Evolutionary conservation across 2,888 invertebrate species (phyloP).

Genomic region (Drosophila nr. perissopoda): DNA sequence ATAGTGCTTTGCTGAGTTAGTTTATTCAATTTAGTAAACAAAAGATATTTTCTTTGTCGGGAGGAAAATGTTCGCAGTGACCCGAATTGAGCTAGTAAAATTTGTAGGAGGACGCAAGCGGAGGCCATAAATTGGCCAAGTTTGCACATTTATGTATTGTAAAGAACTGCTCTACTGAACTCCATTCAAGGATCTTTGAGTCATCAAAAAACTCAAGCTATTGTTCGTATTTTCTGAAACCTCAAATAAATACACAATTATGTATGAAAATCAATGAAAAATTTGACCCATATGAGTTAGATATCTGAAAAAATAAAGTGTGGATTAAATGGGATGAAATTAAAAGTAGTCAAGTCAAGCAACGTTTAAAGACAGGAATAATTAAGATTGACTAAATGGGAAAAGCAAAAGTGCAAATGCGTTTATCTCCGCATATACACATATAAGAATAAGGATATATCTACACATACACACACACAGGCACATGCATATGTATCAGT

Average conservation of each 20-base stretch:
- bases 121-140: too few relatives aligned
- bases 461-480: background rate
- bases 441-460: background rate
- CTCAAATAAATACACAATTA: background rate
- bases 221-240: background rate
- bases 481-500: background rate
- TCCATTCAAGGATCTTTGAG: background rate
- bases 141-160: background rate
- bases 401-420: background rate
- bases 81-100: background rate
- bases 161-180: background rate
- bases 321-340: background rate
- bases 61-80: background rate
- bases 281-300: background rate
- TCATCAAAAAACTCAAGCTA: background rate
- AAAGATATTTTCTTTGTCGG: background rate
- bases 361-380: background rate
- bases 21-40: background rate
- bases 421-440: background rate
- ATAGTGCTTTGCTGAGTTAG: too few relatives aligned
- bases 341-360: background rate
- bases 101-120: background rate
- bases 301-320: background rate
- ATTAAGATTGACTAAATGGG: constrained; percentile 16
- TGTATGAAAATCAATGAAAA: background rate